Evolutionary conservation across 2,797 vertebrate species (phyloP), one percentile per base, ranked within the genome.

Genomic region (Myotis planiceps): DNA sequence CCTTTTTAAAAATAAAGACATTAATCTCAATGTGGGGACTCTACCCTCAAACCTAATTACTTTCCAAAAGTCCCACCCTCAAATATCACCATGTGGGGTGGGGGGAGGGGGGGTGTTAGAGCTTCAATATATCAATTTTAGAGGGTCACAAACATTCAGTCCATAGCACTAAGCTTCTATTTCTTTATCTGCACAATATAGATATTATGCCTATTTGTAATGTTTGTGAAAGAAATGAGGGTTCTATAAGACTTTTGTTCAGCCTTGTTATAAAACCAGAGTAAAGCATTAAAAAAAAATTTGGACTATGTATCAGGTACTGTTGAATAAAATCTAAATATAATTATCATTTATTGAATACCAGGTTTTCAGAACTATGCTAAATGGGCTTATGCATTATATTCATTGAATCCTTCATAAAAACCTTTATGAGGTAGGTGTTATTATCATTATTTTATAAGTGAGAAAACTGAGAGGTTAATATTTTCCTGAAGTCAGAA

Each of bases 241-340:
- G 71, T 51, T 88, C 84, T 69, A 49, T 60, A 74, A 85, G 58
- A 23, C 15, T 14, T 84, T 68, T 39, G 21, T 21, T 49, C 49
- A 58, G 66, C 60, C n/a, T 93, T 15, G 14, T 76, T 76, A 87
- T 88, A 79, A 92, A 94, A 51, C 27, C 45, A 78, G 87, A 95
- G 65, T 23, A 95, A 95, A 88, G 25, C 27, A 65, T 63, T 78
- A 5, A 51, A 91, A 5, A 91, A 34, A n/a, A 47, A 3, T 37
- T 81, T 53, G 74, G 55, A 55, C 37, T 42, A 1, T 6, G 0
- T 55, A 39, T 79, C 55, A 78, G 68, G 39, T n/a, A 42, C 55
- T 86, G 65, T 65, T 74, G 83, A 82, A 85, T 65, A 69, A 85
- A 79, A 49, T 39, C 15, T 72, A 19, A 80, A 32, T 23, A 37